Base-by-base conservation (phyloP, 2,113 vertebrate species). In the Propithecus coquereli region DNA sequence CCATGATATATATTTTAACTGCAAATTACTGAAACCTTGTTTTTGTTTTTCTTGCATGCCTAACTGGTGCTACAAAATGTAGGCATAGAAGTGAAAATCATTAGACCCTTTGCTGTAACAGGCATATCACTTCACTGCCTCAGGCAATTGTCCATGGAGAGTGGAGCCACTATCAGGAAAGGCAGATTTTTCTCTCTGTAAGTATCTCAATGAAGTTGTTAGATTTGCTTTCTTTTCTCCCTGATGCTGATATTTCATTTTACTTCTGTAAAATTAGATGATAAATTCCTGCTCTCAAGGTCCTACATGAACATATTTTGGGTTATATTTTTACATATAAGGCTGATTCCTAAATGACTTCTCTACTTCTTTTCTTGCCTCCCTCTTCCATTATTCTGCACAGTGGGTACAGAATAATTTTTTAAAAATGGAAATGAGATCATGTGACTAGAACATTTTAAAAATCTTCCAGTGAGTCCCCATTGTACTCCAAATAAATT, bases 241-340 rank as follows among this genome's bases (percentile, higher is more conserved):
- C 86, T 81, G 18, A 74, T n/a, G n/a, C 9, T 66, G 52, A 79
- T 84, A 70, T 70, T 94, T 94, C n/a, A 65, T 90, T 90, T 90
- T 66, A 22, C 10, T 52, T 70, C 50, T 76, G 11, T n/a, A 84
- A 95, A 92, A 82, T 82, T 34, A 79, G 65, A 57, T 22, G 83
- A 40, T 32, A 65, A 17, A 65, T 83, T 43, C 43, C 30, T 79
- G 4, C n/a, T 81, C 1, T 81, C n/a, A 25, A 70, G n/a, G 74
- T 57, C 47, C 17, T 65, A 32, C 22, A 22, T 52, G 32, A 68
- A 40, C 43, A 23, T n/a, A 25, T 81, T 90, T 95, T 85, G 43
- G 16, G 63, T 70, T 87, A 63, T 37, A 34, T 10, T 34, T 92
- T 37, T 96, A 34, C 50, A 61, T 66, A 50, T 43, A 79, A 73